Evolutionary conservation across 2,888 invertebrate genomes (phyloP).

Genomic region (Xestia sexstrigata): DNA sequence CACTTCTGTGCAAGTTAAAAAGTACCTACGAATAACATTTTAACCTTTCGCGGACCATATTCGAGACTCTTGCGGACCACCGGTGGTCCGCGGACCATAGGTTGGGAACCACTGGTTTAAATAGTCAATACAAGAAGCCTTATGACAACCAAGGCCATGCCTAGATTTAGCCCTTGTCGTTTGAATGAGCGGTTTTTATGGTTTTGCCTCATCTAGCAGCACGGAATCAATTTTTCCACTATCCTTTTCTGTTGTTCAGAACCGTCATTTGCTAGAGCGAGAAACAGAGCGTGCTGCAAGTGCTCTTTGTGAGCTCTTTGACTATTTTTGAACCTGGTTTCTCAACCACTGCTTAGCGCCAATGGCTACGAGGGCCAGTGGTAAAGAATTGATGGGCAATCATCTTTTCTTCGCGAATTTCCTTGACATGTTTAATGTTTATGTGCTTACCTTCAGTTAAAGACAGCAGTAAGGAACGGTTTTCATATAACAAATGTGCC

Average conservation of each 20-base stretch:
- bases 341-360: background rate
- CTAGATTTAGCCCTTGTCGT: background rate
- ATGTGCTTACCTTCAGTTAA: too few relatives aligned
- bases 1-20: too few relatives aligned
- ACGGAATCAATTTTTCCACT: background rate
- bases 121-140: background rate
- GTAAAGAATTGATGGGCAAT: background rate
- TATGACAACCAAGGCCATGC: background rate
- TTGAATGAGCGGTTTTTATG: background rate
- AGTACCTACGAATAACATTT: too few relatives aligned
- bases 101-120: too few relatives aligned
- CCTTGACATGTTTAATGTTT: background rate
- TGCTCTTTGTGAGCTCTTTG: background rate
- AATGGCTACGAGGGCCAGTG: background rate
- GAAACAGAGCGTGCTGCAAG: background rate
- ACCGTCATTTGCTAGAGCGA: constrained; percentile 3
- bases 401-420: background rate
- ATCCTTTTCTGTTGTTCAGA: background rate
- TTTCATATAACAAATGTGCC: too few relatives aligned
- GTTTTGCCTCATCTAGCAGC: background rate
- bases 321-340: background rate
- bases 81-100: too few relatives aligned
- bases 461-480: too few relatives aligned
- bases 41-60: too few relatives aligned
- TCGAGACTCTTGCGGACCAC: too few relatives aligned